Percentiles rank a stretch among this genome's conserved stretches.
These are phyloP conservation scores for Drosophila navojoa DNA, from an alignment of 1,140 invertebrate species.

Conservation along the genomic window DNA sequence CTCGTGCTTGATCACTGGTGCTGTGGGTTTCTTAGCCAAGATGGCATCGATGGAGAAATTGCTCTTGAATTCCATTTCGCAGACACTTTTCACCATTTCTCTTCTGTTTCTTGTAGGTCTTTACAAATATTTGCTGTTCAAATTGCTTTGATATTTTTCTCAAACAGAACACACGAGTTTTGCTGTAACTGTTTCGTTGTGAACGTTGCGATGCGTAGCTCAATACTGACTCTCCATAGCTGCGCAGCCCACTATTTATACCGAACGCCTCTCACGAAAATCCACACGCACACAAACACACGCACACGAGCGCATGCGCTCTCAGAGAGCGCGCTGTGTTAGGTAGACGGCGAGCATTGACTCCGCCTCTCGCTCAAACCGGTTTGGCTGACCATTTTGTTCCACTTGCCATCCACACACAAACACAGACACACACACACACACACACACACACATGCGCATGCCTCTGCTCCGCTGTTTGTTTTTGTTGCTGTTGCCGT, in stretches of 20 bases:
- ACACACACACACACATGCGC: conserved; percentile 31
- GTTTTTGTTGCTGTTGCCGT: conserved; percentile 30
- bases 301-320: conserved; percentile 27
- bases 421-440: conserved; percentile 31
- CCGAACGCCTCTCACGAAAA: conserved; percentile 17
- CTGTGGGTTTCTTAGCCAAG: conserved; percentile 84
- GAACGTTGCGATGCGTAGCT: conserved; percentile 54
- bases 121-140: conserved; percentile 3
- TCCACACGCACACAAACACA: conserved; percentile 3
- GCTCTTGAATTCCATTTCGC: conserved; percentile 84
- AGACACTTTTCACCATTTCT: conserved; percentile 75
- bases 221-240: conserved; percentile 66
- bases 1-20: conserved; percentile 56
- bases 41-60: conserved; percentile 90
- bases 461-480: conserved; percentile 14
- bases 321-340: conserved; percentile 6
- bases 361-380: conserved; percentile 57
- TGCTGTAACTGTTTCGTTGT: conserved; percentile 41
- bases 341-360: conserved; percentile 6
- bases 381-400: conserved; percentile 70
- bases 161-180: conserved; percentile 45
- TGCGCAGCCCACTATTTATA: conserved; percentile 65
- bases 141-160: conserved; percentile 8
- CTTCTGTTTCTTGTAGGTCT: conserved; percentile 19
- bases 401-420: conserved; percentile 71